Base-by-base conservation (phyloP, 2,113 vertebrate species). In the Heterotis niloticus region DNA sequence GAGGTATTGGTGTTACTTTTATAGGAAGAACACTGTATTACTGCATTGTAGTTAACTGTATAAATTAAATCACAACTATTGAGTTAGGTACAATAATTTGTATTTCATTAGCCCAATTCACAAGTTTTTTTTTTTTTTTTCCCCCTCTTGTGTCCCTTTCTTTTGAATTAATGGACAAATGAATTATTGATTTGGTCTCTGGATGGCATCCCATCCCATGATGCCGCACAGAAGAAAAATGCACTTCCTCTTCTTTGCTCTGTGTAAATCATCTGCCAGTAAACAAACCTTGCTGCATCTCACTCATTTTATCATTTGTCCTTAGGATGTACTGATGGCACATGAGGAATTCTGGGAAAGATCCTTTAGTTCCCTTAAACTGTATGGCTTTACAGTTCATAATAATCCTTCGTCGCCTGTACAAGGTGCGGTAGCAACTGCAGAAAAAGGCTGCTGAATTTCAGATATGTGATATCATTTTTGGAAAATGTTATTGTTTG, bases 171-270 rank as follows among this genome's bases (percentile, higher is more conserved):
- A 74, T 54, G 56, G 54, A 23, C 71, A 59, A 54, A 59, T 74
- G 51, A 57, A 59, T 59, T 74, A 74, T 74, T 74, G 71, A 74
- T 74, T 74, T 13, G 5, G 54, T 59, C 57, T 74, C 71, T 26
- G 71, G 59, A 62, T 62, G 59, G 2, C 59, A 4, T 11, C 20
- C 59, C 59, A 62, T 62, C 14, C 59, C 59, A 62, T 62, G 59
- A 24, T 51, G n/a, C 24, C 14, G 14, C 10, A 23, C 51, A 12
- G 54, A 23, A 5, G 71, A 73, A 5, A 16, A 57, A 57, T 28
- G 54, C 14, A n/a, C 54, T 57, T 74, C 57, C 28, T 54, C 54
- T 26, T 57, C 52, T 2, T 24, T 18, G 26, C 4, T 17, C 71
- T 9, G 71, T 9, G 71, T 23, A 24, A 12, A 28, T 24, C 0